A percentile compares a stretch with the other conserved stretches of the same genome.
Evolutionary conservation across 2,797 vertebrate species (phyloP).

Genomic region (Delichon dasypus): DNA sequence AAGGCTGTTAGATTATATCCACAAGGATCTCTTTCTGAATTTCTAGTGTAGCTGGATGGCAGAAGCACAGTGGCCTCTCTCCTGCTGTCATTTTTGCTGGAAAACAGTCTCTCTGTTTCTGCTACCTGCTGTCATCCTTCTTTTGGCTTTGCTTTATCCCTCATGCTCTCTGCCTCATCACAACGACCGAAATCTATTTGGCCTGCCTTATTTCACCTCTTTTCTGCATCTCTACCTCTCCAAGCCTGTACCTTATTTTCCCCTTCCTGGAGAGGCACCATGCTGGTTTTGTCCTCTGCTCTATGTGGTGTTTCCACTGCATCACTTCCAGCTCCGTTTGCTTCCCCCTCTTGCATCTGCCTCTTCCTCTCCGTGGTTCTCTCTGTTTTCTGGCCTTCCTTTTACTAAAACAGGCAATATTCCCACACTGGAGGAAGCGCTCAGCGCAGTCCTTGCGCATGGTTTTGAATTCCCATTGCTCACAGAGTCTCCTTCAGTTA

Average conservation of each 20-base stretch:
- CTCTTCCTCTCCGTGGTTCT: not conserved
- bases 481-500: constrained; percentile 17
- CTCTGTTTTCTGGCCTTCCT: not conserved
- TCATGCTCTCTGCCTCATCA: not conserved
- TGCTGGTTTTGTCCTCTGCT: not conserved
- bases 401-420: not conserved
- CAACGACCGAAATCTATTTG: not conserved
- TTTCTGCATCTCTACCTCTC: not conserved
- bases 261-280: accelerated
- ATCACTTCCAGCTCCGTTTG: not conserved
- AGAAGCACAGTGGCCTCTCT: not conserved
- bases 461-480: constrained; percentile 7
- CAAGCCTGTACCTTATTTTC: not conserved
- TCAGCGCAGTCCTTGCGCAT: not conserved
- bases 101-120: not conserved
- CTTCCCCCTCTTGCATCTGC: not conserved
- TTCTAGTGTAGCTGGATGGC: not conserved
- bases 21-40: not conserved
- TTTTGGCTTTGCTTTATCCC: not conserved
- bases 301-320: not conserved
- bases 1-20: not conserved
- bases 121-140: not conserved
- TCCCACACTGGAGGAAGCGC: not conserved
- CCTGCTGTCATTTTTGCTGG: not conserved
- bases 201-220: not conserved